phyloP scores from a whole-genome alignment of 2,888 invertebrate genomes.

The Andrena minutula region DNA sequence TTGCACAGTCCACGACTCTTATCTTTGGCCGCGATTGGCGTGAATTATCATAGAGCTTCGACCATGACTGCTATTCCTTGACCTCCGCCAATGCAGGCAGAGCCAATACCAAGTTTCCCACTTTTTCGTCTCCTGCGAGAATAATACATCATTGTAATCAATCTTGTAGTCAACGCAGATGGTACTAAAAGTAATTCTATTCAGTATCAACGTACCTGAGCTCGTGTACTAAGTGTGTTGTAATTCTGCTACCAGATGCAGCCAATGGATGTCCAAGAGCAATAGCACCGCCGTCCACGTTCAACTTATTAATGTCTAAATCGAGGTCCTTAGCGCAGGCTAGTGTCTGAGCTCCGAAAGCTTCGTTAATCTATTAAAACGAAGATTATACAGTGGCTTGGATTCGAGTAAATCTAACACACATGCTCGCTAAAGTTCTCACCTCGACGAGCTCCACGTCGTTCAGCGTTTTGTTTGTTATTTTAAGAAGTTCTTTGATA shows the following conservation, averaged over 20 bases:
- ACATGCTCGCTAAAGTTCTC: slow-evolving; percentile 60
- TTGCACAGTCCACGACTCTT: slow-evolving; percentile 17
- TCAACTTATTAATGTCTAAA: slow-evolving; percentile 94
- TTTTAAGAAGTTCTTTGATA: slow-evolving; percentile 93
- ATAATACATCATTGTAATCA: background rate
- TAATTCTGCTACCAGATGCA: slow-evolving; percentile 97
- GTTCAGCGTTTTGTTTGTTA: slow-evolving; percentile 91
- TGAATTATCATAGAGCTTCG: slow-evolving; percentile 88
- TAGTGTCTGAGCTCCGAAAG: slow-evolving; percentile 97
- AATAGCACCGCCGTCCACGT: slow-evolving; percentile 98
- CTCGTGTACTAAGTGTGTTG: slow-evolving; percentile 95
- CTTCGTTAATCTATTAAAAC: slow-evolving; percentile 96
- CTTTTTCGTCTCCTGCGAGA: slow-evolving; percentile 92
- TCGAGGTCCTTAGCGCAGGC: slow-evolving; percentile 96
- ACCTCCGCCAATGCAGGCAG: slow-evolving; percentile 99
- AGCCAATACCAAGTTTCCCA: slow-evolving; percentile 95
- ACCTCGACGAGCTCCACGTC: slow-evolving; percentile 98
- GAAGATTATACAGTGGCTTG: background rate
- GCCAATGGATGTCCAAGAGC: slow-evolving; percentile 98
- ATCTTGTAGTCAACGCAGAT: background rate
- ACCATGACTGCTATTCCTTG: slow-evolving; percentile 98
- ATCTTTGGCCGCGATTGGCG: background rate
- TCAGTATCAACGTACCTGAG: slow-evolving; percentile 88
- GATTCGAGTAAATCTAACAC: background rate
- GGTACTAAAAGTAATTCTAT: slow-evolving; percentile 1